These are phyloP conservation scores for Eupeodes latifasciatus DNA, from an alignment of 2,888 invertebrate genomes.

Conservation along the genomic window DNA sequence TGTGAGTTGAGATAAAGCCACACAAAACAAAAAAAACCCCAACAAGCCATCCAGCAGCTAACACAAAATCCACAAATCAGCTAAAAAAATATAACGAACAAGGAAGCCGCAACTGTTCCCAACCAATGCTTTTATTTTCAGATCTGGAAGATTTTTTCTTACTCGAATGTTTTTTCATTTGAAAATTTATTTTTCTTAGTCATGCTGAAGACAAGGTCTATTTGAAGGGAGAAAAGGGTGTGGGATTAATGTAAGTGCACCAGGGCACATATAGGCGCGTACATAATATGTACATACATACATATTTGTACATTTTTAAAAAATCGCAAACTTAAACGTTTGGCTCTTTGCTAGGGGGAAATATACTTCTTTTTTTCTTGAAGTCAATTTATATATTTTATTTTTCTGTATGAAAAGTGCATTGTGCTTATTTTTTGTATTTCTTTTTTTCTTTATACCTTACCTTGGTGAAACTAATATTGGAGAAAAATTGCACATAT, in stretches of 20 bases:
- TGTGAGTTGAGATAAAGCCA: constrained; percentile 17
- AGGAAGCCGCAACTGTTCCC: constrained; percentile 46
- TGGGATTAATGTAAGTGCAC: constrained; percentile 48
- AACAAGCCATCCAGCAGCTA: constrained; percentile 29
- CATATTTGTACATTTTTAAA: background rate
- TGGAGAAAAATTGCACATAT: background rate
- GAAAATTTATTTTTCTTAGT: constrained; percentile 19
- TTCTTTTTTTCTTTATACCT: background rate
- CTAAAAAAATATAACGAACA: constrained; percentile 41
- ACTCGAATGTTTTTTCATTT: constrained; percentile 7
- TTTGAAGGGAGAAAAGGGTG: constrained; percentile 8
- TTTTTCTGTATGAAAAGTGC: constrained; percentile 6
- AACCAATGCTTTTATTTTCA: constrained; percentile 56
- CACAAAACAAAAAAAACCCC: constrained; percentile 38
- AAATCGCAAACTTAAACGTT: constrained; percentile 1
- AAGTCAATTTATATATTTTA: constrained; percentile 27
- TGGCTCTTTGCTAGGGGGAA: background rate
- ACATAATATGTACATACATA: background rate
- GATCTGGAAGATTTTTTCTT: constrained; percentile 39
- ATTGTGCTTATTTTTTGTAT: constrained; percentile 2
- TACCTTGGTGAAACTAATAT: background rate
- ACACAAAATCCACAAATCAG: constrained; percentile 23
- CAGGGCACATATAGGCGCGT: constrained; percentile 28
- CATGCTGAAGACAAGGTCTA: constrained; percentile 10
- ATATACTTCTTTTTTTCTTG: constrained; percentile 42